Percentiles rank a stretch among this genome's conserved stretches.
Conservation (phyloP, 2,888 invertebrate genomes). For the Tipula unca region DNA sequence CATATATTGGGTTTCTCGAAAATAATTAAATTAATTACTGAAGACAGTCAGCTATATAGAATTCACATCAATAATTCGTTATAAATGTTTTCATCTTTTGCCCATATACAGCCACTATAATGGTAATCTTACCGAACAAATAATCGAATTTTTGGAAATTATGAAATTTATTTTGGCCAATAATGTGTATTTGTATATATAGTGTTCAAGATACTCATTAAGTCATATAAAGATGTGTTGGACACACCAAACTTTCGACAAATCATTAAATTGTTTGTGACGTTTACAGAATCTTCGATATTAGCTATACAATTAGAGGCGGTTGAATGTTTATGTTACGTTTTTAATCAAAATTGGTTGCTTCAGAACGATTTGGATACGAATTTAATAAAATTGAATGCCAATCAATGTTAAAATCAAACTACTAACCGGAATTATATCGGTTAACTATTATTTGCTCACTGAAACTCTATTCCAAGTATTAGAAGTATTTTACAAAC, state of each 20-base stretch:
- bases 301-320: slow-evolving; percentile 33
- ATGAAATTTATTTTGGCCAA: not conserved
- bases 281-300: slow-evolving; percentile 33
- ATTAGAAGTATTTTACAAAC: not conserved
- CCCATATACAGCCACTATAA: not conserved
- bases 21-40: not conserved
- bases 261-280: slow-evolving; percentile 32
- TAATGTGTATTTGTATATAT: not conserved
- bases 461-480: slow-evolving; percentile 17
- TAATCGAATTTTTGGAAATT: not conserved
- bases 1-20: not conserved
- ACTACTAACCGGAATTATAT: slow-evolving; percentile 14
- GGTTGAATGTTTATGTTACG: slow-evolving; percentile 31
- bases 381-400: not conserved
- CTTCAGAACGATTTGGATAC: slow-evolving; percentile 3
- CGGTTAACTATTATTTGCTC: slow-evolving; percentile 16
- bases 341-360: slow-evolving; percentile 33
- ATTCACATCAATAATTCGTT: not conserved
- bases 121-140: not conserved
- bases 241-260: slow-evolving; percentile 29
- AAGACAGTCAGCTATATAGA: not conserved
- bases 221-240: slow-evolving; percentile 18
- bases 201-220: no score
- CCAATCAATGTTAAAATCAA: not conserved
- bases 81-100: not conserved